Percentiles rank a stretch among this genome's conserved stretches.
Conservation (phyloP, 1,140 invertebrate species). For the Heterodera schachtii region DNA sequence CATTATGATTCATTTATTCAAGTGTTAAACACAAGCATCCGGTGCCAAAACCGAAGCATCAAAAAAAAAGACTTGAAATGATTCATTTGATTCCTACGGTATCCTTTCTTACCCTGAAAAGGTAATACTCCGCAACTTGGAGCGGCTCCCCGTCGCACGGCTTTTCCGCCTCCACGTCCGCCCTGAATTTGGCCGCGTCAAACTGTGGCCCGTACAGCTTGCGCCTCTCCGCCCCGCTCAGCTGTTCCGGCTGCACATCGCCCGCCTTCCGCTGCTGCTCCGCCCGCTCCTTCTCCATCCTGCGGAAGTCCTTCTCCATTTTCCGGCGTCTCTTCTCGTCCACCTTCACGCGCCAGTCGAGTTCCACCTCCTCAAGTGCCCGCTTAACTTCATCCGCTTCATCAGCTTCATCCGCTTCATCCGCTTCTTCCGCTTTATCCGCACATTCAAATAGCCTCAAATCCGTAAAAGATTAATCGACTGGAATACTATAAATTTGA, state of each 20-base stretch:
- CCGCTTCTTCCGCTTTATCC: no score
- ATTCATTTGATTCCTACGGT: no score
- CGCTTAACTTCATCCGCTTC: not conserved
- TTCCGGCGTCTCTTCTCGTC: not conserved
- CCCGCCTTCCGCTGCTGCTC: not conserved
- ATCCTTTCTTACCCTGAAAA: not conserved
- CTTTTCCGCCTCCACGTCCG: not conserved
- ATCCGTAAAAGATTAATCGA: no score
- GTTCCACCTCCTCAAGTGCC: not conserved
- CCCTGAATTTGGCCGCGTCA: not conserved
- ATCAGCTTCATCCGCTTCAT: no score
- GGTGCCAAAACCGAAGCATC: no score
- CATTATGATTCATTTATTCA: no score
- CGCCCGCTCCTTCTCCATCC: not conserved
- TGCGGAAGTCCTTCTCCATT: not conserved
- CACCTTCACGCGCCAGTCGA: not conserved
- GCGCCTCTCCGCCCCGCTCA: not conserved
- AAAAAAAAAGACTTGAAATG: no score
- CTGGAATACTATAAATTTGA: no score
- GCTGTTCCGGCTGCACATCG: not conserved
- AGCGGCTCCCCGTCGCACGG: not conserved
- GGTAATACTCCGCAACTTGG: constrained; percentile 3
- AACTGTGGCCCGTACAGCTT: not conserved
- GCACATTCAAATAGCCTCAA: no score
- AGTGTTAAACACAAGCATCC: no score